phyloP scores from a whole-genome alignment of 2,113 vertebrate genomes.

The Dendrocopos noguchii region DNA sequence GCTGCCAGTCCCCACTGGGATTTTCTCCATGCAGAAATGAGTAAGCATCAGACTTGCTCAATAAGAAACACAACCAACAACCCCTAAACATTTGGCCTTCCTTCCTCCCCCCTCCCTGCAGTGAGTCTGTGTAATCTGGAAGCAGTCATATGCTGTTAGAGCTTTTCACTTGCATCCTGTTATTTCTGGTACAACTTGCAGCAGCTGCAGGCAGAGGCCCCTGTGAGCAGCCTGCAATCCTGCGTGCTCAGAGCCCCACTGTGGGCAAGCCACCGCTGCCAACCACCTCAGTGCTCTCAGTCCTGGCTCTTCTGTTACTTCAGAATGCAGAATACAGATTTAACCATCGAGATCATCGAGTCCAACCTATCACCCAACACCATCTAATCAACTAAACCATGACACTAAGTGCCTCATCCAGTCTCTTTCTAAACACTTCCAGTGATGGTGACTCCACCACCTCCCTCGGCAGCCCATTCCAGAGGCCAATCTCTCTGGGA shows the following conservation, averaged over 20 bases:
- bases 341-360: too few relatives aligned
- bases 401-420: too few relatives aligned
- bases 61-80: background rate
- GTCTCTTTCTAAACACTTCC: too few relatives aligned
- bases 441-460: too few relatives aligned
- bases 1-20: background rate
- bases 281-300: accelerated
- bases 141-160: background rate
- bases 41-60: background rate
- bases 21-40: background rate
- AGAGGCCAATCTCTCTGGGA: too few relatives aligned
- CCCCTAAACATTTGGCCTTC: background rate
- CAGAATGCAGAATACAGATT: too few relatives aligned
- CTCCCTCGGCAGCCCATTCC: too few relatives aligned
- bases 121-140: background rate
- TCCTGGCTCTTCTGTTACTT: background rate
- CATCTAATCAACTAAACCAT: too few relatives aligned
- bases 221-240: background rate
- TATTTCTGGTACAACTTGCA: background rate
- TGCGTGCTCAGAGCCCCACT: background rate
- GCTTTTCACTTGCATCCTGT: background rate
- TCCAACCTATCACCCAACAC: too few relatives aligned
- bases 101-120: background rate
- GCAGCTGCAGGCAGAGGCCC: background rate
- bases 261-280: background rate